Conservation (phyloP, 2,113 vertebrate genomes). For the Caranx ignobilis region DNA sequence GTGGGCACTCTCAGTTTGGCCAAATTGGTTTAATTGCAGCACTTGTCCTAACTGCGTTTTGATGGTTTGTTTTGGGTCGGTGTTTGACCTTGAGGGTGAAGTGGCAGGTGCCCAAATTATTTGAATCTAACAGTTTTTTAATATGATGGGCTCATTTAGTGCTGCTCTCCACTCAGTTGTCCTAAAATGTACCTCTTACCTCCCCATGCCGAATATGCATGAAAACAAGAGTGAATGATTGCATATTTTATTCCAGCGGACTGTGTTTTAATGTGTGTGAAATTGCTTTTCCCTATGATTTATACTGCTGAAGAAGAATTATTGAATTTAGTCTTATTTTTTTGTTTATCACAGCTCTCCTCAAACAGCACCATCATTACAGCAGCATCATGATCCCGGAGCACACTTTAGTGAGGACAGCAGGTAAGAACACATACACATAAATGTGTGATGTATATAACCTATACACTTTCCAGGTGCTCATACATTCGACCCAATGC, state of each 20-base stretch:
- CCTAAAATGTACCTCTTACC: constrained; percentile 21
- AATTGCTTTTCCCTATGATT: constrained; percentile 29
- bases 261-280: constrained; percentile 26
- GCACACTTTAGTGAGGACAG: constrained; percentile 47
- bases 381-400: constrained; percentile 46
- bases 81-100: constrained; percentile 70
- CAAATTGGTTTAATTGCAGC: constrained; percentile 65
- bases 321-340: constrained; percentile 19
- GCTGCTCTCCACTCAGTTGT: constrained; percentile 18
- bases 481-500: not conserved
- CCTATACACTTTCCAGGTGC: not conserved
- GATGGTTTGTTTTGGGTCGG: constrained; percentile 54
- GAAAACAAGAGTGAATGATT: constrained; percentile 2
- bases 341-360: constrained; percentile 75
- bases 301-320: not conserved
- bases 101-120: constrained; percentile 65
- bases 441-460: not conserved
- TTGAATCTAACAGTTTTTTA: constrained; percentile 39
- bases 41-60: constrained; percentile 63
- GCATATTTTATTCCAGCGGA: not conserved
- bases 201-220: not conserved
- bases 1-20: constrained; percentile 34
- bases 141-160: constrained; percentile 26
- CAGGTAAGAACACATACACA: constrained; percentile 68
- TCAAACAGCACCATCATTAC: constrained; percentile 26